Percentiles rank a stretch among this genome's conserved stretches.
These are phyloP conservation scores for Aplodontia rufa DNA, from an alignment of 2,113 vertebrate species.

Conservation along the genomic window DNA sequence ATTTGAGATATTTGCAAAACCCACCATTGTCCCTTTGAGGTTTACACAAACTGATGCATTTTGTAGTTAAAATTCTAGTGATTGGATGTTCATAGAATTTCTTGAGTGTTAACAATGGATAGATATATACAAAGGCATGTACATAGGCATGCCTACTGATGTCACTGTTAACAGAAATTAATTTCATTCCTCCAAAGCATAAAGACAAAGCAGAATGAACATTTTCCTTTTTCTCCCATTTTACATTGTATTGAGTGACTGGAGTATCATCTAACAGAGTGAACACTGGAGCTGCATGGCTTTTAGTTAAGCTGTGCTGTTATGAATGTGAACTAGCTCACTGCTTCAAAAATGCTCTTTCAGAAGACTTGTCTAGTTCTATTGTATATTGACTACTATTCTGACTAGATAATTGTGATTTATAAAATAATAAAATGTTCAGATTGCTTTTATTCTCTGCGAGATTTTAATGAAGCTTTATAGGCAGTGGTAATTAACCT, in stretches of 20 bases:
- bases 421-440: constrained; percentile 72
- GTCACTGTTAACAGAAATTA: background rate
- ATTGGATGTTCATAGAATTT: background rate
- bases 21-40: accelerated
- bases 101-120: background rate
- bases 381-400: constrained; percentile 26
- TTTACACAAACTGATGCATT: background rate
- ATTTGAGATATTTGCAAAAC: background rate
- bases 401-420: constrained; percentile 53
- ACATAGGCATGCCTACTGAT: background rate
- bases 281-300: background rate
- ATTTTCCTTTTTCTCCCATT: background rate
- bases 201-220: background rate
- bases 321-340: background rate
- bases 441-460: constrained; percentile 65
- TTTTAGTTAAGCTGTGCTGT: background rate
- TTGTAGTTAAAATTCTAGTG: background rate
- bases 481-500: constrained; percentile 81
- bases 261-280: background rate
- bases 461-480: constrained; percentile 73
- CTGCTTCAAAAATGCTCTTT: constrained; percentile 41
- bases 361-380: background rate
- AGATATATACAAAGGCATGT: background rate
- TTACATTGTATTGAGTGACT: background rate
- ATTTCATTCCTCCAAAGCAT: background rate